phyloP scores from a whole-genome alignment of 1,140 invertebrate genomes.

The Lordiphosa clarofinis region DNA sequence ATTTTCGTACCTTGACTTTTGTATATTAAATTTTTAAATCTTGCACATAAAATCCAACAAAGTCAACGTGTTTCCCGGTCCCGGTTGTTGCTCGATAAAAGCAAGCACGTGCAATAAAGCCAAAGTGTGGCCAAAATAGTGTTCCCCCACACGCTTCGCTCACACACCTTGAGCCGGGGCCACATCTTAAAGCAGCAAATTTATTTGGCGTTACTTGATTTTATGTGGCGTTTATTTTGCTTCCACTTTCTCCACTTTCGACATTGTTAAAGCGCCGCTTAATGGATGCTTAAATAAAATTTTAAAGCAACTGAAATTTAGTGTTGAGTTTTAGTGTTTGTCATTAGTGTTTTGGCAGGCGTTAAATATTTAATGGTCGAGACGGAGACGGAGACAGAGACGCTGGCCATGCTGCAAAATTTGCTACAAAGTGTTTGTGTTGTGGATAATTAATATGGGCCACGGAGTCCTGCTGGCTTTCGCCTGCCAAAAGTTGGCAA shows the following conservation, averaged over 20 bases:
- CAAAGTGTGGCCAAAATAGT: slow-evolving; percentile 62
- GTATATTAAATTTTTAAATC: no score
- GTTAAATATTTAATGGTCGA: slow-evolving; percentile 71
- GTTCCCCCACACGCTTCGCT: slow-evolving; percentile 21
- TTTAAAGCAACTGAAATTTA: slow-evolving; percentile 72
- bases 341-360: slow-evolving; percentile 75
- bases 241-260: slow-evolving; percentile 9
- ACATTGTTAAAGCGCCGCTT: slow-evolving; percentile 46
- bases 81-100: slow-evolving; percentile 39
- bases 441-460: slow-evolving; percentile 70
- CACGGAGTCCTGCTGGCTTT: slow-evolving; percentile 6
- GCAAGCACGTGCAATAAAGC: slow-evolving; percentile 60
- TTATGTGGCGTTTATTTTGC: slow-evolving; percentile 68
- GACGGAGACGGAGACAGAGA: slow-evolving; percentile 17
- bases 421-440: slow-evolving; percentile 70
- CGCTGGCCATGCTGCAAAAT: slow-evolving; percentile 19
- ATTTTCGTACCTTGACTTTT: no score
- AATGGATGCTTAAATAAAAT: slow-evolving; percentile 76
- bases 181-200: slow-evolving; percentile 64
- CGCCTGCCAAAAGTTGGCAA: neutral
- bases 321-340: slow-evolving; percentile 71
- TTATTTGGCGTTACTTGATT: slow-evolving; percentile 68
- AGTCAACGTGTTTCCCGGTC: neutral
- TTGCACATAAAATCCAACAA: neutral
- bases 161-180: slow-evolving; percentile 4